Conservation (phyloP, 2,797 vertebrate genomes). For the Chaunax sp. region DNA sequence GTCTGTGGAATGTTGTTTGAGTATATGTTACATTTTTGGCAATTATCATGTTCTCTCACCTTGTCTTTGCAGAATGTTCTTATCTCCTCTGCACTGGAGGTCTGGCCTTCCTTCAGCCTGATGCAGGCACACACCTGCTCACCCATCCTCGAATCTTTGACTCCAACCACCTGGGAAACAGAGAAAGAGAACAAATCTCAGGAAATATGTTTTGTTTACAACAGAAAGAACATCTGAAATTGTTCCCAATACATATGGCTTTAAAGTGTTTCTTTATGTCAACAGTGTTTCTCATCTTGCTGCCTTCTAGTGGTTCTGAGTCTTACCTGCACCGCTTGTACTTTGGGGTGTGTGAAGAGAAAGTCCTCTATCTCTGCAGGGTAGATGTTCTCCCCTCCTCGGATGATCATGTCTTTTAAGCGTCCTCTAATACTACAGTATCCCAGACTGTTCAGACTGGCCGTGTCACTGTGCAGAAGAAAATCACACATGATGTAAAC, state of each 20-base stretch:
- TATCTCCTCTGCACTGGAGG: slow-evolving; percentile 84
- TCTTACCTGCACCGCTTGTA: slow-evolving; percentile 90
- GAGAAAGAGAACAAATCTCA: background rate
- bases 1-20: too few species aligned
- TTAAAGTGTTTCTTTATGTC: background rate
- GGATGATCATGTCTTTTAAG: slow-evolving; percentile 93
- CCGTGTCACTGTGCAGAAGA: slow-evolving; percentile 84
- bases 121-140: slow-evolving; percentile 93
- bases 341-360: slow-evolving; percentile 87
- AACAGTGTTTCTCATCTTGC: background rate
- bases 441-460: slow-evolving; percentile 83
- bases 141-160: slow-evolving; percentile 88
- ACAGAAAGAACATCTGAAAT: background rate
- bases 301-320: slow-evolving; percentile 75
- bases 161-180: slow-evolving; percentile 88
- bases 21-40: too few species aligned
- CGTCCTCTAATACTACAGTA: slow-evolving; percentile 92
- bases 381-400: slow-evolving; percentile 94
- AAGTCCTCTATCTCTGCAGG: slow-evolving; percentile 90
- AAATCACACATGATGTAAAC: background rate
- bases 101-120: slow-evolving; percentile 76
- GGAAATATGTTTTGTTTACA: background rate
- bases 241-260: background rate
- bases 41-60: slow-evolving; percentile 71
- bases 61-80: slow-evolving; percentile 90